Base-by-base conservation (phyloP, 2,113 vertebrate genomes). In the Montifringilla adamsi region DNA sequence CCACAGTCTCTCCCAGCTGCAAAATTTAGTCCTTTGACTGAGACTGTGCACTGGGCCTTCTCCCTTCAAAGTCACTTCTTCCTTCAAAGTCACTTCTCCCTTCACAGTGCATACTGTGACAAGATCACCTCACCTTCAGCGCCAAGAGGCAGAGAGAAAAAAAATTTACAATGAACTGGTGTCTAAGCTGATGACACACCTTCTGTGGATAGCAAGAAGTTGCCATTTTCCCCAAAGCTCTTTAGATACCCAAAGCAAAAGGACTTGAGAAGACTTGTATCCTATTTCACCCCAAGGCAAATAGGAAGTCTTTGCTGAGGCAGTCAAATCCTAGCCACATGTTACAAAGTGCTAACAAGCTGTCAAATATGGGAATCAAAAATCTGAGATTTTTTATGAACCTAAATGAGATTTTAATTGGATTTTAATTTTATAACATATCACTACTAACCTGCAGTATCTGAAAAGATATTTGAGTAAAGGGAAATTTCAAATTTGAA, bases 261-360 rank as follows among this genome's bases (percentile, higher is more conserved):
- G 24, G 41, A 66, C 69, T 87, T 93, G 94, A 92, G 55, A 86
- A 88, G 64, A 87, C 64, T 72, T 93, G 92, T 6, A 95, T 31
- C 30, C 67, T 78, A 8, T 52, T 87, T 43, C 62, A 84, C 58
- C 77, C 63, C 18, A 5, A 85, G 79, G 91, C 78, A 93, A 94
- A 90, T 0, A 55, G 66, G 60, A 94, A 39, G 50, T 66, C 43
- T 46, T 62, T 81, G 63, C 35, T 84, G 75, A 94, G 73, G 76
- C 13, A 90, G 78, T 60, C 24, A 76, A 49, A 52, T 60, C 58
- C 80, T 10, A 62, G 75, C 53, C 21, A 11, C 37, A 13, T 31
- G 7, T 31, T 74, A 81, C 10, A 8, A 90, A 90, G 33, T 8
- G 10, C 82, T 90, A 91, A 83, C 52, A 78, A 84, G 69, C 63